Evolutionary conservation across 2,797 vertebrate genomes (phyloP).

Genomic region (Chelon auratus): DNA sequence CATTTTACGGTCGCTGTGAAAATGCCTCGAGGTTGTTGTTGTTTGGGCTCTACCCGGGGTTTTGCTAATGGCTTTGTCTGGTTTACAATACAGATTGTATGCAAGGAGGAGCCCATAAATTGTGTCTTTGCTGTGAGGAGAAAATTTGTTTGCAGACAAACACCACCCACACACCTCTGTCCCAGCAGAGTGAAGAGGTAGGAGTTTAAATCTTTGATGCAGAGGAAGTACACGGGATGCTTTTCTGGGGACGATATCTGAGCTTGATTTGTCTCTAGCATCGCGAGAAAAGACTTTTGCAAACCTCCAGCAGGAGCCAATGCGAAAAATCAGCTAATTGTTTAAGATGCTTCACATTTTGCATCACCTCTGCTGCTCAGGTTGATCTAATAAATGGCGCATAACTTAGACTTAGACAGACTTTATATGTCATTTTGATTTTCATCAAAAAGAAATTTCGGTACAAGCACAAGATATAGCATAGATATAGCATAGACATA

Average conservation of each 20-base stretch:
- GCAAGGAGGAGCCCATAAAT: slow-evolving; percentile 12
- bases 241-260: neutral
- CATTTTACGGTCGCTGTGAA: slow-evolving; percentile 3
- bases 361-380: neutral
- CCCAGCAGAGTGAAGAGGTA: slow-evolving; percentile 32
- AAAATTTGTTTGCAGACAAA: slow-evolving; percentile 36
- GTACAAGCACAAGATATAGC: no score
- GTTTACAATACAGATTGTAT: slow-evolving; percentile 18
- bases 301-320: slow-evolving; percentile 11
- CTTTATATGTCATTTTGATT: no score
- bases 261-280: slow-evolving; percentile 10
- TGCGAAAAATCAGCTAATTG: neutral
- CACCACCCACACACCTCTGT: slow-evolving; percentile 29
- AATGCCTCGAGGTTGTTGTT: slow-evolving; percentile 6
- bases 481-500: no score
- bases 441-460: no score
- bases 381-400: slow-evolving; percentile 25
- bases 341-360: slow-evolving; percentile 6
- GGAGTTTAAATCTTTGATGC: slow-evolving; percentile 38
- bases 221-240: neutral
- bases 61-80: no score
- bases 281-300: slow-evolving; percentile 5
- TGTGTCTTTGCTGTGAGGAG: slow-evolving; percentile 9
- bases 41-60: neutral
- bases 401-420: no score